Evolutionary conservation across 2,888 invertebrate species (phyloP), one percentile per base, ranked within the genome.

Genomic region (Leptarthrus brevirostris): DNA sequence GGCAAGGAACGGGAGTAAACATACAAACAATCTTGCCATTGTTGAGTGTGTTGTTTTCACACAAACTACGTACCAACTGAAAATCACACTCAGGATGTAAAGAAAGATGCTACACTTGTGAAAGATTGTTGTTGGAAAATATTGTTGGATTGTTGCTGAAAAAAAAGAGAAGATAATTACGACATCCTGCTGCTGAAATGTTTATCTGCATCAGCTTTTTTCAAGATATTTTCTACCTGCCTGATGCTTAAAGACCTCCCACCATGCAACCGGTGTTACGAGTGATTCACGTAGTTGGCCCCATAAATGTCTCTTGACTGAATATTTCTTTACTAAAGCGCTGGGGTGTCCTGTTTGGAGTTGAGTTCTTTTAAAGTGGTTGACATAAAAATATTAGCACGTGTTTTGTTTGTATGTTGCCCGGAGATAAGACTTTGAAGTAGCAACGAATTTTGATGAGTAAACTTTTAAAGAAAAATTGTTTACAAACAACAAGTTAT

Each of bases 121-220:
- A 24, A 24, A 14, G 47, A 64, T 44, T 44, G 64, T 44, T 64
- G 44, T 47, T n/a, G n/a, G n/a, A n/a, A n/a, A n/a, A n/a, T n/a
- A n/a, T n/a, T n/a, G n/a, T n/a, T n/a, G n/a, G n/a, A n/a, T n/a
- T n/a, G n/a, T n/a, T n/a, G n/a, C n/a, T n/a, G n/a, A n/a, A n/a
- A n/a, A 64, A 47, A 26, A 61, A 18, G 40, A 14, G 22, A 16
- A 36, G 34, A 58, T 64, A 64, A 64, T 64, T 64, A 64, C 20
- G 47, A 24, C 64, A 64, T 20, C 64, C 64, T 44, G 47, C 44
- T 47, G 64, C 36, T 64, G 44, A 8, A 64, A 64, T 64, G 64
- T 14, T 64, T 64, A 24, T 64, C 44, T 64, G 47, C 47, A 64
- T 64, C 44, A 64, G 47, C 47, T 64, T 64, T 44, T 20, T 34